Percentiles rank a stretch among this genome's conserved stretches.
Conservation (phyloP, 2,888 invertebrate genomes). For the Ceriagrion tenellum region DNA sequence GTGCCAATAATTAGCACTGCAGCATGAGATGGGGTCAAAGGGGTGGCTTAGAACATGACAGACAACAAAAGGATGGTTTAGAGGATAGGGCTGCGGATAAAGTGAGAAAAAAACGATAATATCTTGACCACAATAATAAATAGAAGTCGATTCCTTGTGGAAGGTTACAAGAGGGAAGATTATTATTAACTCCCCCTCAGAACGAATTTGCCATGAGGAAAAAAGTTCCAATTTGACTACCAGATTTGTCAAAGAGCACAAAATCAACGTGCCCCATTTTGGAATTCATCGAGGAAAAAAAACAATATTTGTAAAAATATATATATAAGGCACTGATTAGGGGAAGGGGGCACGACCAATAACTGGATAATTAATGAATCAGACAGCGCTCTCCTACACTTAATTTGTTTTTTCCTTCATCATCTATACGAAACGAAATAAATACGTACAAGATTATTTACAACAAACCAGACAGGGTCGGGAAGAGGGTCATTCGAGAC, state of each 20-base stretch:
- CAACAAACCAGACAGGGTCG: conserved; percentile 42
- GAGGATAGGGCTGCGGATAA: neutral
- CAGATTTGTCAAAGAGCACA: neutral
- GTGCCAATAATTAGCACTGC: neutral
- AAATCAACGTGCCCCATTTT: neutral
- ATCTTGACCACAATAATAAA: neutral
- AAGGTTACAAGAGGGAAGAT: too few relatives aligned
- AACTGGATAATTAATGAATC: neutral
- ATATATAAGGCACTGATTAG: neutral
- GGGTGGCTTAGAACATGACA: neutral
- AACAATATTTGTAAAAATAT: neutral
- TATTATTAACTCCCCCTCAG: neutral
- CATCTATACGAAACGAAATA: conserved; percentile 31
- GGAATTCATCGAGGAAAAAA: neutral
- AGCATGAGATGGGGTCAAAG: neutral
- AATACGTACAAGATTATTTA: conserved; percentile 57
- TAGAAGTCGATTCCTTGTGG: neutral
- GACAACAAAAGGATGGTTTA: neutral
- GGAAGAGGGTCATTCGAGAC: neutral
- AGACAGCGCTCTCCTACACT: neutral
- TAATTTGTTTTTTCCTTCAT: too few relatives aligned
- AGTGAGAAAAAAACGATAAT: neutral
- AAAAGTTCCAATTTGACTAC: too few relatives aligned
- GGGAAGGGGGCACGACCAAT: neutral
- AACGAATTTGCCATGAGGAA: neutral